phyloP scores from a whole-genome alignment of 2,113 vertebrate species.

The Poecilia latipinna region DNA sequence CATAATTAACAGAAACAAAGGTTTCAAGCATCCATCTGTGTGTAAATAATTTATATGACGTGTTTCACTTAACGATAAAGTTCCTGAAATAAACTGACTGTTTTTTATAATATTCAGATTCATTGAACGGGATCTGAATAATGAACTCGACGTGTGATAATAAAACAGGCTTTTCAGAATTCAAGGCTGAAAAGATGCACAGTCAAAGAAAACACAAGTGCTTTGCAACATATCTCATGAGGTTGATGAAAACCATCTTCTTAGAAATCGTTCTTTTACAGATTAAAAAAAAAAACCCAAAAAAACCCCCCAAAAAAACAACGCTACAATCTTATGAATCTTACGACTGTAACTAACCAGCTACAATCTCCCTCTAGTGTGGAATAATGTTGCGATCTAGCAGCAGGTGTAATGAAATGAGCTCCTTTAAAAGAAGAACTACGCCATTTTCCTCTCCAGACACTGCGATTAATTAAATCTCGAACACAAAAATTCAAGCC shows the following conservation, averaged over 20 bases:
- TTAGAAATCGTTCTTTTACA: not conserved
- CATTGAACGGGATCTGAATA: not conserved
- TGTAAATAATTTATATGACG: too few relatives aligned
- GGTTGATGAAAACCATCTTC: too few relatives aligned
- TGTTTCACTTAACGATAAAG: too few relatives aligned
- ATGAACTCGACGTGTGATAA: not conserved
- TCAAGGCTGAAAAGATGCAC: not conserved
- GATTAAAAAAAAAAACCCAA: not conserved
- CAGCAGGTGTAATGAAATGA: not conserved
- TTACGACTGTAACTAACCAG: too few relatives aligned
- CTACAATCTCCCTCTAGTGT: too few relatives aligned
- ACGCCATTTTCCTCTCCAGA: not conserved
- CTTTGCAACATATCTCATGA: too few relatives aligned
- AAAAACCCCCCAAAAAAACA: not conserved
- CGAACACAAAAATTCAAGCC: conserved; percentile 16
- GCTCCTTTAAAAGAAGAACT: not conserved
- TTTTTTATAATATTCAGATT: too few relatives aligned
- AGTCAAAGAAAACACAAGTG: too few relatives aligned
- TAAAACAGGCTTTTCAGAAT: not conserved
- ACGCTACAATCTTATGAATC: not conserved
- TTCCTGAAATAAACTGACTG: too few relatives aligned
- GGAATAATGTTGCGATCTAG: not conserved
- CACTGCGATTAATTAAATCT: conserved; percentile 9
- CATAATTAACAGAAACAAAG: too few relatives aligned
- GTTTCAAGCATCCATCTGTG: too few relatives aligned